Percentiles rank a stretch among this genome's conserved stretches.
Conservation (phyloP, 2,888 invertebrate species). For the Bombyx huttoni region DNA sequence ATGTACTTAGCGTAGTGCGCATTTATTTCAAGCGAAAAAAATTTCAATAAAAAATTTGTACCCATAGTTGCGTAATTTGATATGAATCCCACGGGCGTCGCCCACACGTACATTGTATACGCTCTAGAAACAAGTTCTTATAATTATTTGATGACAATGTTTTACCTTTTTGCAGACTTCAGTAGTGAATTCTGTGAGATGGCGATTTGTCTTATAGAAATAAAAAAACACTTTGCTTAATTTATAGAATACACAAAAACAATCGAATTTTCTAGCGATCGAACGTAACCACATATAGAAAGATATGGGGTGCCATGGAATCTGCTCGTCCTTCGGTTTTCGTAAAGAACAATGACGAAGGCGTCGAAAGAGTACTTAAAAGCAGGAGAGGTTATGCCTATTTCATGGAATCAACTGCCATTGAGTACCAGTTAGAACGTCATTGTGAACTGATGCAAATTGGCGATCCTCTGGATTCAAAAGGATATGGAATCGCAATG, state of each 20-base stretch:
- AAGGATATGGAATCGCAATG: conserved; percentile 95
- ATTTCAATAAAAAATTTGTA: too few relatives aligned
- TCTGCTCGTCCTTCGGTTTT: conserved; percentile 87
- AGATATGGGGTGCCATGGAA: conserved; percentile 95
- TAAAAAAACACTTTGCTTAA: background rate
- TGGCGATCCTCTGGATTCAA: conserved; percentile 83
- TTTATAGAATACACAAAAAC: background rate
- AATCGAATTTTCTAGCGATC: conserved; percentile 76
- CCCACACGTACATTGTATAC: too few relatives aligned
- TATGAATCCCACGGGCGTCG: too few relatives aligned
- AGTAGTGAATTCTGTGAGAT: too few relatives aligned
- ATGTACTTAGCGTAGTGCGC: too few relatives aligned
- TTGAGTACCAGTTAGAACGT: conserved; percentile 92
- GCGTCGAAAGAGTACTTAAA: conserved; percentile 86
- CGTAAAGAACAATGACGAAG: conserved; percentile 85
- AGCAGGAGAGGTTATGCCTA: conserved; percentile 90
- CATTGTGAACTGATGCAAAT: conserved; percentile 89
- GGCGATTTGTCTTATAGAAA: too few relatives aligned
- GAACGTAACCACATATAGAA: conserved; percentile 89
- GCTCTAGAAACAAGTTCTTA: too few relatives aligned
- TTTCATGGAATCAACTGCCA: conserved; percentile 95
- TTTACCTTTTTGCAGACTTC: too few relatives aligned
- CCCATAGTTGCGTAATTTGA: too few relatives aligned
- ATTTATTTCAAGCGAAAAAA: too few relatives aligned
- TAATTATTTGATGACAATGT: too few relatives aligned